Conservation (phyloP, 1,140 invertebrate species). For the Medauroidea extradentata region DNA sequence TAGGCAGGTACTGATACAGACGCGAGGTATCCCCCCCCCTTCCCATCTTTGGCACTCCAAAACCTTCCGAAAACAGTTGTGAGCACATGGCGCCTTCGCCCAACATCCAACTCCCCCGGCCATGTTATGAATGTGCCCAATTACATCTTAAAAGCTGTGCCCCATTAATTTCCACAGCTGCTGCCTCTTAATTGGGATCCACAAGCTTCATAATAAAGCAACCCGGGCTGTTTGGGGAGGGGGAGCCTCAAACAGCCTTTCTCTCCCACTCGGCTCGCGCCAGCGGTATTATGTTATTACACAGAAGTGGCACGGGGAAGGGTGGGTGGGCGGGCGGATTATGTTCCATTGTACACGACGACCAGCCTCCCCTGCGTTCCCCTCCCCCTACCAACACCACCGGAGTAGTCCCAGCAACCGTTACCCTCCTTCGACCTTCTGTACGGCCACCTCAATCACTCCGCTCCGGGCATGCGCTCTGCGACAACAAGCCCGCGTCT, state of each 20-base stretch:
- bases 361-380: not conserved
- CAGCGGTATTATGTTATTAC: too few relatives aligned
- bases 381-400: not conserved
- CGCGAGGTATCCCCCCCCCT: too few relatives aligned
- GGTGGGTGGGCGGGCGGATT: not conserved
- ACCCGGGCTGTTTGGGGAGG: not conserved
- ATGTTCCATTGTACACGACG: conserved; percentile 7
- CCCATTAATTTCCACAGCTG: conserved; percentile 64
- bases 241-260: not conserved
- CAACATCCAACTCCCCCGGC: too few relatives aligned
- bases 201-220: conserved; percentile 54
- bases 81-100: too few relatives aligned
- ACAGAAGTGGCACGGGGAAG: not conserved
- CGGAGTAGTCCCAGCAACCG: not conserved
- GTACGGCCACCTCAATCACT: too few relatives aligned
- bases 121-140: conserved; percentile 59
- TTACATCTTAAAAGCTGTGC: conserved; percentile 63
- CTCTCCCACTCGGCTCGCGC: too few relatives aligned
- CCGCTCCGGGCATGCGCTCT: too few relatives aligned
- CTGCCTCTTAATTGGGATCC: conserved; percentile 59
- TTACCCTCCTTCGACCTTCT: too few relatives aligned
- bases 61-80: too few relatives aligned
- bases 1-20: too few relatives aligned
- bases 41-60: too few relatives aligned
- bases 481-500: too few relatives aligned